Evolutionary conservation across 2,888 invertebrate genomes (phyloP), one percentile per base, ranked within the genome.

Genomic region (Cosmorhoe ocellata): DNA sequence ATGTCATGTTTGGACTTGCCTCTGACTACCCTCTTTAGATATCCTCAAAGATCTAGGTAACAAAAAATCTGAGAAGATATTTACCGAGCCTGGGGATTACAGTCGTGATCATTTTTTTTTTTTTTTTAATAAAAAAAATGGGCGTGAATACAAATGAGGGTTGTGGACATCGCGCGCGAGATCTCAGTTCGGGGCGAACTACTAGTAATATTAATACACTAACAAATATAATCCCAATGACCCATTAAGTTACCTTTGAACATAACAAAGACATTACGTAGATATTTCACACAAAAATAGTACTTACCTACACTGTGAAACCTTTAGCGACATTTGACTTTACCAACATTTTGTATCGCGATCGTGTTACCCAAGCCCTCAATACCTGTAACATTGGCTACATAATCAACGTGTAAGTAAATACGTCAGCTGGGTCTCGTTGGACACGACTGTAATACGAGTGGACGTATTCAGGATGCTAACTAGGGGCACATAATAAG

Each of bases 401-500:
- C 67, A 69, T 64, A 68, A 63, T 63, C 69, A 68, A 62, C 74
- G 73, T 78, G 78, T 74, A 76, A 76, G 77, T 72, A 76, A 76
- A 78, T 77, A 79, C 76, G 73, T 78, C 77, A 71, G 67, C 30
- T 31, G 45, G 51, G 56, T 55, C 46, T 51, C 54, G 52, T 51
- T 46, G 59, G 62, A 62, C 62, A 62, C 62, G 62, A 59, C 43
- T 42, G 30, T 51, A 36, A 32, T 27, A 9, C 7, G 14, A 45
- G 51, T 28, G 45, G 47, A n/a, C 30, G 39, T 14, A 45, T 18
- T 27, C 13, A 49, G 44, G 31, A 18, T 9, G 1, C 5, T 11
- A 2, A 26, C 2, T 1, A 8, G 7, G 12, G 43, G 49, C 11
- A 22, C 7, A 3, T 12, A 22, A 4, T 37, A 28, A 26, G 40